A percentile compares a stretch with the other conserved stretches of the same genome.
Evolutionary conservation across 2,797 vertebrate species (phyloP).

Genomic region (Yasuhikotakia modesta): DNA sequence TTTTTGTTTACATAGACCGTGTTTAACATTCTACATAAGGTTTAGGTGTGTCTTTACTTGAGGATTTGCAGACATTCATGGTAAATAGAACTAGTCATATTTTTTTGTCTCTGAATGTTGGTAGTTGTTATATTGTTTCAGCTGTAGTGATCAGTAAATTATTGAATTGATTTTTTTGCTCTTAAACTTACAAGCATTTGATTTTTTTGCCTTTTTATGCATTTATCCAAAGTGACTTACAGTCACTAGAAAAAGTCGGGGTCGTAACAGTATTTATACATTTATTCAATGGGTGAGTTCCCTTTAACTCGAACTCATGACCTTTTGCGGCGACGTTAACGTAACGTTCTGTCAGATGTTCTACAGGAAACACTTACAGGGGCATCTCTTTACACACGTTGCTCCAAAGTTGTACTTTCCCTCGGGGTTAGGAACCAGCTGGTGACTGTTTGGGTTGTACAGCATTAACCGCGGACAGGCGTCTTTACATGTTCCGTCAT

Average conservation of each 20-base stretch:
- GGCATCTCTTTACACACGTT: slow-evolving; percentile 85
- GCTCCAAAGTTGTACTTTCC: slow-evolving; percentile 91
- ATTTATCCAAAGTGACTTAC: too few species aligned
- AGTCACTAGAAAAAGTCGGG: too few species aligned
- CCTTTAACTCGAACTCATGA: too few species aligned
- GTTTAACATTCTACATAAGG: not conserved
- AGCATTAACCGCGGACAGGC: slow-evolving; percentile 79
- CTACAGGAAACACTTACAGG: slow-evolving; percentile 44
- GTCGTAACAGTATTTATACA: too few species aligned
- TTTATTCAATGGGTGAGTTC: too few species aligned
- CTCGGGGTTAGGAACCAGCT: slow-evolving; percentile 82
- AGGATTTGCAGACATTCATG: not conserved
- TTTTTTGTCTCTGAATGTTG: not conserved
- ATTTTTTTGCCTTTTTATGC: too few species aligned
- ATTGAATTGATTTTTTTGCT: too few species aligned
- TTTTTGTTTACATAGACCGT: slow-evolving; percentile 19
- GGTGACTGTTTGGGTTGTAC: slow-evolving; percentile 81
- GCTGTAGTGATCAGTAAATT: too few species aligned
- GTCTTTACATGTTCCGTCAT: too few species aligned
- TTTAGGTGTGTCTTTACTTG: slow-evolving; percentile 24
- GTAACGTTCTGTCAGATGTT: too few species aligned
- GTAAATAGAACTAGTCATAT: not conserved
- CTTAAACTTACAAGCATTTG: too few species aligned
- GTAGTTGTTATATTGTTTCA: not conserved
- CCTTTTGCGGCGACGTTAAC: too few species aligned